phyloP scores from a whole-genome alignment of 1,140 invertebrate genomes.

The Polypedilum vanderplanki region DNA sequence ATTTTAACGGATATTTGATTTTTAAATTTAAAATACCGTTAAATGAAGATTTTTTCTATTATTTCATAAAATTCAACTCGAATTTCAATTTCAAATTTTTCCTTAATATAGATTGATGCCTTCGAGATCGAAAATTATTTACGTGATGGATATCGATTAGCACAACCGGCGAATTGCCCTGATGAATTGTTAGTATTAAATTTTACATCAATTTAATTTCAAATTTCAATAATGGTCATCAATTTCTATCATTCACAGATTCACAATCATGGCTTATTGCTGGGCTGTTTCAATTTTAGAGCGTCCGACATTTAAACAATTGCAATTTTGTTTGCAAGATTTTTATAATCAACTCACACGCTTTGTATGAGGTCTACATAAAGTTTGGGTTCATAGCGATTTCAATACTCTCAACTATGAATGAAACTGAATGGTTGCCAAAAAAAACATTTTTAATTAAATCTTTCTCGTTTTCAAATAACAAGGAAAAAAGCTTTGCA shows the following conservation, averaged over 20 bases:
- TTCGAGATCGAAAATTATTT: slow-evolving; percentile 89
- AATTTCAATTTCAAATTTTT: not conserved
- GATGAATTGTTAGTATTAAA: slow-evolving; percentile 77
- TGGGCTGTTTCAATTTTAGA: slow-evolving; percentile 84
- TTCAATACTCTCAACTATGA: slow-evolving; percentile 4
- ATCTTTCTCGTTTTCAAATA: too few species aligned
- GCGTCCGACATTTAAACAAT: slow-evolving; percentile 77
- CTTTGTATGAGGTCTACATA: slow-evolving; percentile 55
- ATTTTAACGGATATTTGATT: too few species aligned
- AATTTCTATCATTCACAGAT: slow-evolving; percentile 60
- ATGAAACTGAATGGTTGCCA: not conserved
- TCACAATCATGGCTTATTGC: slow-evolving; percentile 90
- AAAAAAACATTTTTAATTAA: too few species aligned
- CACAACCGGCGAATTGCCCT: slow-evolving; percentile 91
- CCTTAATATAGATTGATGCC: slow-evolving; percentile 59
- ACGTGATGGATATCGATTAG: slow-evolving; percentile 81
- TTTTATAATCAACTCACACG: slow-evolving; percentile 71
- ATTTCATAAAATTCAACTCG: too few species aligned
- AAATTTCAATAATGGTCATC: slow-evolving; percentile 31
- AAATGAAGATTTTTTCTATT: too few species aligned
- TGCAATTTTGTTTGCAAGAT: slow-evolving; percentile 78
- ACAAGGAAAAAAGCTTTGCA: too few species aligned
- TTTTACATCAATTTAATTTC: slow-evolving; percentile 1
- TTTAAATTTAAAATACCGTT: too few species aligned
- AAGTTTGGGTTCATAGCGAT: not conserved